Percentiles rank a stretch among this genome's conserved stretches.
Evolutionary conservation across 2,888 invertebrate genomes (phyloP).

Genomic region (Microctonus aethiopoides): DNA sequence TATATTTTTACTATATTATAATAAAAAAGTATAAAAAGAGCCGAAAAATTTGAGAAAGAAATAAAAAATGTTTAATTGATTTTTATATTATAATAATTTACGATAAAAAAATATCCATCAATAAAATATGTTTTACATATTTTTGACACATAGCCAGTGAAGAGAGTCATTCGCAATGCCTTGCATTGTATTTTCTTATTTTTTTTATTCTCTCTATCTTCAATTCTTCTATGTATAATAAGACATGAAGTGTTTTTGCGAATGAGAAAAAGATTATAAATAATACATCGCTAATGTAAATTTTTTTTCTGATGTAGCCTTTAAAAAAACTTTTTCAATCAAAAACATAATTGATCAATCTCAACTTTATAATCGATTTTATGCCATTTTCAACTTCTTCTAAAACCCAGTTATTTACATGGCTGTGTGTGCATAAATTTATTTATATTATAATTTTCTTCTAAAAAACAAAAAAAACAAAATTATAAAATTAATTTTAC

Average conservation of each 20-base stretch:
- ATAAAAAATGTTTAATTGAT: slow-evolving; percentile 12
- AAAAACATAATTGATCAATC: not conserved
- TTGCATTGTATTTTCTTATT: not conserved
- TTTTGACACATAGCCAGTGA: not conserved
- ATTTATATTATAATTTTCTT: not conserved
- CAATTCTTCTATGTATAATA: no score
- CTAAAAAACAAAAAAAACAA: slow-evolving; percentile 37
- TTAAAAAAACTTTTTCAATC: not conserved
- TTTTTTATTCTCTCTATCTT: slow-evolving; percentile 28
- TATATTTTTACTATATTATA: slow-evolving; percentile 57
- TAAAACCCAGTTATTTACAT: not conserved
- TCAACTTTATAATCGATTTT: not conserved
- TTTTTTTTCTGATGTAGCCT: not conserved
- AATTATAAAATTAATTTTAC: slow-evolving; percentile 16
- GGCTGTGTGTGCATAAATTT: not conserved
- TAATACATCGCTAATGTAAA: not conserved
- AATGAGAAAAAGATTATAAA: not conserved
- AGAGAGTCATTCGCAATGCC: not conserved
- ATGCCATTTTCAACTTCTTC: not conserved
- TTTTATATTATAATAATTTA: no score
- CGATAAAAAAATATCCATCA: not conserved
- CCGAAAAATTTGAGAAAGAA: no score
- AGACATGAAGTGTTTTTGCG: not conserved
- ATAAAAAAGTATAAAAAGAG: slow-evolving; percentile 38
- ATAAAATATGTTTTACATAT: not conserved